phyloP scores from a whole-genome alignment of 2,888 invertebrate species.

The Chromoteleia sp. region DNA sequence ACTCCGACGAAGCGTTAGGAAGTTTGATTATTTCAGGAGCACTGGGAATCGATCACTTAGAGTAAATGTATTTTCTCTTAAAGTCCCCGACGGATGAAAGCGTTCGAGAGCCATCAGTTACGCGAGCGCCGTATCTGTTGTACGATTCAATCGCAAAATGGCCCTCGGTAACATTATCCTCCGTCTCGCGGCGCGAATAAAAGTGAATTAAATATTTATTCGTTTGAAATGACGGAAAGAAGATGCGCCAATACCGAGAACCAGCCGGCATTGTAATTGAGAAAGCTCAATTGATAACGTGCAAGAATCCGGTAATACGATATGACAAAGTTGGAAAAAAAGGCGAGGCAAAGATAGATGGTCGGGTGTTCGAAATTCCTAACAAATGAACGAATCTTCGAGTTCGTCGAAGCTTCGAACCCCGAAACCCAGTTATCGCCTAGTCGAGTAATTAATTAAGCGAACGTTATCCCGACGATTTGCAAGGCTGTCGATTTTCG shows the following conservation, averaged over 20 bases:
- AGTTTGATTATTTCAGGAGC: not conserved
- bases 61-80: not conserved
- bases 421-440: no score
- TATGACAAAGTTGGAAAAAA: slow-evolving; percentile 34
- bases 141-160: slow-evolving; percentile 10
- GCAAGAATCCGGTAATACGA: slow-evolving; percentile 57
- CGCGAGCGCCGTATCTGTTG: not conserved
- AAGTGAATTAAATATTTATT: slow-evolving; percentile 41
- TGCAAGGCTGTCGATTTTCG: not conserved
- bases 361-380: no score
- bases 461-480: slow-evolving; percentile 5
- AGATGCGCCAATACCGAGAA: slow-evolving; percentile 21
- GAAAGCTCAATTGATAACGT: slow-evolving; percentile 54
- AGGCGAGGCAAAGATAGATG: slow-evolving; percentile 7
- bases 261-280: slow-evolving; percentile 32
- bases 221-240: slow-evolving; percentile 22
- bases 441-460: no score
- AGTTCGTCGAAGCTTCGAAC: no score
- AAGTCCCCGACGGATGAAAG: not conserved
- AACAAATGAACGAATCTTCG: no score
- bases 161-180: slow-evolving; percentile 10
- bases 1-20: no score
- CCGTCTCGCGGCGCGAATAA: slow-evolving; percentile 3
- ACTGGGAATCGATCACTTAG: slow-evolving; percentile 12
- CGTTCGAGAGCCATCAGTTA: not conserved